Evolutionary conservation across 37 sponge, comb jelly and placozoan species (phyloP).

Genomic region (Agelas oroides): DNA sequence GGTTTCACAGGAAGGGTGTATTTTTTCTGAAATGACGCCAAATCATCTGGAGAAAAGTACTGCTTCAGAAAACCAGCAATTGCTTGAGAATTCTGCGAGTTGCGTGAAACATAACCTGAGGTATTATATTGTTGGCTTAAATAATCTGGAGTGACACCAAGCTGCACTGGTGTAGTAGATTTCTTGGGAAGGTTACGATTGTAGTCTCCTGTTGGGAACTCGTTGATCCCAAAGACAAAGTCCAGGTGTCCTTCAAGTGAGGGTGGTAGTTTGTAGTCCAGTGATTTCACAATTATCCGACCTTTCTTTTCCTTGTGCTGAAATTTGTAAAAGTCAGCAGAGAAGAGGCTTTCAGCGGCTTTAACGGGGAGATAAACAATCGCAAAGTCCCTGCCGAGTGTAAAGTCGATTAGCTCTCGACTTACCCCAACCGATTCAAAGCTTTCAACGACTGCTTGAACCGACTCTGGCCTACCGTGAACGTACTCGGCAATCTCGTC

Average conservation of each 20-base stretch:
- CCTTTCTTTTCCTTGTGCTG: not conserved
- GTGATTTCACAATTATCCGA: conserved; percentile 22
- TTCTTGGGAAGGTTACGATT: not conserved
- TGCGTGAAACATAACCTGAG: conserved; percentile 52
- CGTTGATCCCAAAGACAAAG: conserved; percentile 74
- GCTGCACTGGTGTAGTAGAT: not conserved
- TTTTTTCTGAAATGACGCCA: conserved; percentile 72
- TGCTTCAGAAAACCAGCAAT: conserved; percentile 90
- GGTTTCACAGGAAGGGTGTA: conserved; percentile 64
- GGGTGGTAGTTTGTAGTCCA: conserved; percentile 30
- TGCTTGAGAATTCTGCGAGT: conserved; percentile 82
- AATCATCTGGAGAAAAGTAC: conserved; percentile 82
- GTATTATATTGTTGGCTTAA: conserved; percentile 82
- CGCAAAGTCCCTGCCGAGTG: conserved; percentile 74
- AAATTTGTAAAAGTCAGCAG: conserved; percentile 47
- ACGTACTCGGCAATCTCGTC: conserved; percentile 78
- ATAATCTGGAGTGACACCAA: conserved; percentile 44
- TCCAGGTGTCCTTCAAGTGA: conserved; percentile 52
- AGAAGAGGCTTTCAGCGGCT: conserved; percentile 54
- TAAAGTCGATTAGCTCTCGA: conserved; percentile 26
- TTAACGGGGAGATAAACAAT: conserved; percentile 40
- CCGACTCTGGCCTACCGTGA: conserved; percentile 63
- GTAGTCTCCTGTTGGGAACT: conserved; percentile 39
- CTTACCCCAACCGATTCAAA: conserved; percentile 36
- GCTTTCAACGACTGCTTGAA: conserved; percentile 16